phyloP scores from a whole-genome alignment of 2,888 invertebrate genomes.

The Trilocha varians region DNA sequence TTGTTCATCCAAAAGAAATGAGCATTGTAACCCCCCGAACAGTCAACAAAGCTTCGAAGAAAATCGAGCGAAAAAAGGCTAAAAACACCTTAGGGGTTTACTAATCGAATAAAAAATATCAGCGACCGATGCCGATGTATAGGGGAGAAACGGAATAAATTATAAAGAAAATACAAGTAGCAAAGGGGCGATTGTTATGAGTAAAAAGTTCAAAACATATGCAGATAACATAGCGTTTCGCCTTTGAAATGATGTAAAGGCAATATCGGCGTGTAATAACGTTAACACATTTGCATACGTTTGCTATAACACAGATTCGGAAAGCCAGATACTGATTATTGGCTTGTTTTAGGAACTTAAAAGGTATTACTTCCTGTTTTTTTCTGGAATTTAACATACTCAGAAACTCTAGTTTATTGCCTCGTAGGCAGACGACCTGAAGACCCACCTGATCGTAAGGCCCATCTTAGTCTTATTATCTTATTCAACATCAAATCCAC shows the following conservation, averaged over 20 bases:
- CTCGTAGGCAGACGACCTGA: no score
- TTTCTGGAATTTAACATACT: no score
- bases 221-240: conserved; percentile 51
- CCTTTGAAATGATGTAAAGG: conserved; percentile 42
- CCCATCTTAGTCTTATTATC: no score
- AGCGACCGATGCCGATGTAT: conserved; percentile 72
- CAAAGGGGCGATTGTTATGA: conserved; percentile 62
- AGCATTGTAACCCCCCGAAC: conserved; percentile 66
- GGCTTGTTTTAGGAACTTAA: no score
- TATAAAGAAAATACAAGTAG: conserved; percentile 71
- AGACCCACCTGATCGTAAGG: no score
- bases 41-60: conserved; percentile 74
- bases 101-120: conserved; percentile 77
- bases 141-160: conserved; percentile 72
- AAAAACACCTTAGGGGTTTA: conserved; percentile 75
- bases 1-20: conserved; percentile 69
- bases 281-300: neutral
- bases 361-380: no score
- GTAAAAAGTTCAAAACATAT: conserved; percentile 59
- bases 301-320: neutral
- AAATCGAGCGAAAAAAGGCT: conserved; percentile 75
- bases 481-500: no score
- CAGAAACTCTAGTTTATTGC: no score
- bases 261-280: conserved; percentile 25
- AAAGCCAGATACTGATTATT: no score